Evolutionary conservation across 1,140 invertebrate genomes (phyloP).

Genomic region (Oppia nitens): DNA sequence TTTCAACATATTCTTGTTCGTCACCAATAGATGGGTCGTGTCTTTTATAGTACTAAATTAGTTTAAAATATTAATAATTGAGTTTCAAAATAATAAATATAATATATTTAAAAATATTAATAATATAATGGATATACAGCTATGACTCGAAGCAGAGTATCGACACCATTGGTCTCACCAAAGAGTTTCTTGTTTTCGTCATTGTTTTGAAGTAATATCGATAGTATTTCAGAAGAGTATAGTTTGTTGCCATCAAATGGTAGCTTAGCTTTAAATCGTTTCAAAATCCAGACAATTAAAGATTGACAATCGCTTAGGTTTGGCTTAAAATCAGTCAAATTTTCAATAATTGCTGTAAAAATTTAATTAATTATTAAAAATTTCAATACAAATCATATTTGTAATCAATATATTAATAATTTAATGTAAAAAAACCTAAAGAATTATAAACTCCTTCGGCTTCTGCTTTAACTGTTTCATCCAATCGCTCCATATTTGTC

Average conservation of each 20-base stretch:
- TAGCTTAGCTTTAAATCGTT: slow-evolving; percentile 53
- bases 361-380: slow-evolving; percentile 16
- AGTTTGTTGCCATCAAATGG: slow-evolving; percentile 92
- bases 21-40: slow-evolving; percentile 77
- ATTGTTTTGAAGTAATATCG: slow-evolving; percentile 80
- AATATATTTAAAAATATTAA: neutral
- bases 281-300: slow-evolving; percentile 77
- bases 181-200: slow-evolving; percentile 49
- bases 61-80: slow-evolving; percentile 17
- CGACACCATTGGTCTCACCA: slow-evolving; percentile 86
- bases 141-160: slow-evolving; percentile 83
- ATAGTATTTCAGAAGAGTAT: slow-evolving; percentile 87
- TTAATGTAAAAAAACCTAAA: too few species aligned
- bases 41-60: slow-evolving; percentile 61
- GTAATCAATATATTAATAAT: slow-evolving; percentile 1
- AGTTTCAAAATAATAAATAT: neutral
- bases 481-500: slow-evolving; percentile 34
- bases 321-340: slow-evolving; percentile 56
- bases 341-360: slow-evolving; percentile 32
- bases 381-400: slow-evolving; percentile 1
- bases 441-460: slow-evolving; percentile 91
- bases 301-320: slow-evolving; percentile 69
- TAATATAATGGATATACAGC: slow-evolving; percentile 45
- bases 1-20: slow-evolving; percentile 97
- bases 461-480: slow-evolving; percentile 87